These are phyloP conservation scores for Elysia crispata DNA, from an alignment of 2,888 invertebrate genomes.

Conservation along the genomic window DNA sequence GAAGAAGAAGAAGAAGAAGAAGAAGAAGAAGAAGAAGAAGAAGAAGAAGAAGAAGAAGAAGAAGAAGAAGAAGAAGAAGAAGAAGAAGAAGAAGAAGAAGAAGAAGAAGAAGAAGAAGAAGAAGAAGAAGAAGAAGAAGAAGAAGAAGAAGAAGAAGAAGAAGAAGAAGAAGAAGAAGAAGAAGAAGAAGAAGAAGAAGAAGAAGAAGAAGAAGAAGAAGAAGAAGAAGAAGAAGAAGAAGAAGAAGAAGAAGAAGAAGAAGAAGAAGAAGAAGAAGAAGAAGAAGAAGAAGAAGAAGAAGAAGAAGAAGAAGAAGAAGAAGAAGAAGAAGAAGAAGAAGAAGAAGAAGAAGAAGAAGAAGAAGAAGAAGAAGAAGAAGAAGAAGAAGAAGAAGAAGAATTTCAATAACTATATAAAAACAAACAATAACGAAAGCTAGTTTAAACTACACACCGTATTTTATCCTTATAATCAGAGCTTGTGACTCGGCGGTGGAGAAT, in stretches of 20 bases:
- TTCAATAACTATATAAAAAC: background rate
- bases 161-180: background rate
- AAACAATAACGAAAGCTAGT: too few species aligned
- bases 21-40: slow-evolving; percentile 12
- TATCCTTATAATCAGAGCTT: too few species aligned
- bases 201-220: background rate
- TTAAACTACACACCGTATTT: too few species aligned
- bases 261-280: slow-evolving; percentile 1
- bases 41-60: background rate
- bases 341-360: slow-evolving; percentile 10
- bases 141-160: background rate
- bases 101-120: background rate
- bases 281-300: background rate
- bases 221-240: slow-evolving; percentile 9
- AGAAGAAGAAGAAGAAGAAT: too few species aligned
- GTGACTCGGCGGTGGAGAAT: too few species aligned
- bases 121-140: background rate
- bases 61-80: background rate
- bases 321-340: slow-evolving; percentile 6
- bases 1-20: background rate
- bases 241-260: background rate
- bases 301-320: background rate
- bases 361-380: slow-evolving; percentile 41
- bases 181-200: background rate
- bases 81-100: background rate